A percentile compares a stretch with the other conserved stretches of the same genome.
Evolutionary conservation across 2,113 vertebrate genomes (phyloP).

Genomic region (Scopus umbretta): DNA sequence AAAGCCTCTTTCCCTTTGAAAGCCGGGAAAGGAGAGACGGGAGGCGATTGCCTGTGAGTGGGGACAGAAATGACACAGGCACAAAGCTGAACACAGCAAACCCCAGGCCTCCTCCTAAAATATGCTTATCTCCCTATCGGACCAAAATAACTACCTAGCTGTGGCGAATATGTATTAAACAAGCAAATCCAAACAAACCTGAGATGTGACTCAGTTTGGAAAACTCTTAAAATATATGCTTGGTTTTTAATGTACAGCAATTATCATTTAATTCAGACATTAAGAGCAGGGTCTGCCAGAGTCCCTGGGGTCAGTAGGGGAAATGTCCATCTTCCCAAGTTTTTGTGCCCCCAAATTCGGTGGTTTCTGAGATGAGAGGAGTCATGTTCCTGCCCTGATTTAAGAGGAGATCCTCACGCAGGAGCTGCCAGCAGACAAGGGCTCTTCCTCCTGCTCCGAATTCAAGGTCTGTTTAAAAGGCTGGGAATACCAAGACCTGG

Average conservation of each 20-base stretch:
- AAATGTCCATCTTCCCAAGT: background rate
- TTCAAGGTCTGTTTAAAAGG: background rate
- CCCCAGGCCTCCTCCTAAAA: background rate
- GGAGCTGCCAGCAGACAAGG: background rate
- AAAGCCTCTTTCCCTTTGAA: conserved; percentile 45
- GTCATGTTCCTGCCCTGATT: background rate
- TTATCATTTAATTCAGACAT: rapidly evolving
- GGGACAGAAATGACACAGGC: conserved; percentile 27
- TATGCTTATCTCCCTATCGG: background rate
- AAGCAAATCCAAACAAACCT: background rate
- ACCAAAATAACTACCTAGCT: background rate
- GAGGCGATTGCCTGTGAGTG: background rate
- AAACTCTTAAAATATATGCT: background rate
- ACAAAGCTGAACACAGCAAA: background rate
- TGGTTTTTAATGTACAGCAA: background rate
- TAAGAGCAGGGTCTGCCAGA: background rate
- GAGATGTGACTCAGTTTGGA: background rate
- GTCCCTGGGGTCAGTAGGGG: background rate
- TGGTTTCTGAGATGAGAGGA: background rate
- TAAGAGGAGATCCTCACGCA: background rate
- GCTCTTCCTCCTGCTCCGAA: background rate
- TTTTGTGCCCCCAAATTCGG: background rate
- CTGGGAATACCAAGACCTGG: background rate
- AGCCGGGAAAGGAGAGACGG: background rate
- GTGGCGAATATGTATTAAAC: background rate